Percentiles rank a stretch among this genome's conserved stretches.
Evolutionary conservation across 1,140 invertebrate genomes (phyloP).

Genomic region (Hylaeus volcanicus): DNA sequence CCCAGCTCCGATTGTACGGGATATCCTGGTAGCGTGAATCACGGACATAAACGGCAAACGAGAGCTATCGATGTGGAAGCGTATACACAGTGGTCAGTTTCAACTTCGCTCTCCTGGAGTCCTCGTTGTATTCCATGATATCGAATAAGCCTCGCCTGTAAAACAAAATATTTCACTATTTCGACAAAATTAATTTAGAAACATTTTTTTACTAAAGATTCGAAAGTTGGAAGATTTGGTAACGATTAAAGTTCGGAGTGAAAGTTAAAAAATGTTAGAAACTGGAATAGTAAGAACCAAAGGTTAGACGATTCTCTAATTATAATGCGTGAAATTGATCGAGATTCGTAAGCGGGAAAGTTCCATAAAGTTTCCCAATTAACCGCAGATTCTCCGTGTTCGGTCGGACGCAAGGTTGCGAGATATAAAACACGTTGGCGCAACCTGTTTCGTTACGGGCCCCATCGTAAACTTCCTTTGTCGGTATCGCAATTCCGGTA

Average conservation of each 20-base stretch:
- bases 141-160: no score
- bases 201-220: no score
- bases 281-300: no score
- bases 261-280: no score
- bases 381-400: neutral
- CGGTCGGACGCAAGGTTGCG: neutral
- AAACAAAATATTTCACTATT: no score
- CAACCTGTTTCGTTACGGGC: neutral
- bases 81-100: constrained; percentile 17
- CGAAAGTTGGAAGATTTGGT: no score
- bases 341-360: no score
- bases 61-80: constrained; percentile 21
- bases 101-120: constrained; percentile 17
- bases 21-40: constrained; percentile 49
- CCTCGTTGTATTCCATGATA: no score
- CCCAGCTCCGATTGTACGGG: constrained; percentile 23
- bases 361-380: neutral
- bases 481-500: constrained; percentile 48
- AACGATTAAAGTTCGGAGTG: no score
- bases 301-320: no score
- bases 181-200: no score
- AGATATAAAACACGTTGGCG: neutral
- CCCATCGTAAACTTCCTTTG: constrained; percentile 54
- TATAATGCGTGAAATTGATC: no score
- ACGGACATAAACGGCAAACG: constrained; percentile 33